phyloP scores from a whole-genome alignment of 2,797 vertebrate species.

The Thamnophis elegans region DNA sequence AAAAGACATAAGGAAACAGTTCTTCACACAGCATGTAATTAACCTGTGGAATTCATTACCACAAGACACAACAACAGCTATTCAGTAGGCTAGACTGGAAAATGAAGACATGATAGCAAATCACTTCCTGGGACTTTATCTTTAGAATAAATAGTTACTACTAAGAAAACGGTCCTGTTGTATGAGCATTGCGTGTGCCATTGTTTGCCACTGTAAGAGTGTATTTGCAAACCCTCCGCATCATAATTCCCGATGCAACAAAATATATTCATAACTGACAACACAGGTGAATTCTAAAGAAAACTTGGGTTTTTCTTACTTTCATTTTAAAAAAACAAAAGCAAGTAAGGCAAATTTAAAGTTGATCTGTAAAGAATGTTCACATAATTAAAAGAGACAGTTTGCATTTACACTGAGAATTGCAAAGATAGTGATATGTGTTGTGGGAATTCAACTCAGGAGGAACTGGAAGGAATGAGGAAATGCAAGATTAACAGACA shows the following conservation, averaged over 20 bases:
- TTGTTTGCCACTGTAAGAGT: not conserved
- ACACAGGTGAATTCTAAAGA: not conserved
- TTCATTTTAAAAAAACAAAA: not conserved
- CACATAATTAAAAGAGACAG: constrained; percentile 13
- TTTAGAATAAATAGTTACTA: not conserved
- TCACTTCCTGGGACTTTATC: not conserved
- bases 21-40: not conserved
- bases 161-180: not conserved
- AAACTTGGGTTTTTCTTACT: not conserved
- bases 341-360: not conserved
- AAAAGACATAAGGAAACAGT: not conserved
- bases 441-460: not conserved
- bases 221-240: not conserved
- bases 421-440: not conserved
- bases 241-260: too few relatives aligned
- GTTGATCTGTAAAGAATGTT: constrained; percentile 3
- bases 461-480: not conserved
- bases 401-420: constrained; percentile 8
- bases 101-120: not conserved
- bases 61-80: not conserved
- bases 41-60: not conserved
- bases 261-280: not conserved
- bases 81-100: not conserved
- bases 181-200: not conserved
- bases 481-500: not conserved